Evolutionary conservation across 2,113 vertebrate species (phyloP), one percentile per base, ranked within the genome.

Genomic region (Nerophis ophidion): DNA sequence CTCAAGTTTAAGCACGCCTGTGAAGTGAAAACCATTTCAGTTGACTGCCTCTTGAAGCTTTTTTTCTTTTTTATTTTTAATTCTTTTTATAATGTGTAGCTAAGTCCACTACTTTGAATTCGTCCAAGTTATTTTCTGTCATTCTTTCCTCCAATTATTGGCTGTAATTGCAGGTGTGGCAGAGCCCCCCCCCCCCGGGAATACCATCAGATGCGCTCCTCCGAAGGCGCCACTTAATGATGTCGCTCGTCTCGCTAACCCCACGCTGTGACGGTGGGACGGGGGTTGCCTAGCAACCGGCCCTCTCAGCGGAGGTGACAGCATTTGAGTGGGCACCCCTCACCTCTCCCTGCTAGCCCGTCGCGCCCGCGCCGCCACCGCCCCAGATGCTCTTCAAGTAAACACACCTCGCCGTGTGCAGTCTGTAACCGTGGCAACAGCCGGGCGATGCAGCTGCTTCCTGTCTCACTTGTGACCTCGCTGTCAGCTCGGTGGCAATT

Each of bases 261-360:
- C 74, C 81, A 71, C 76, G 64, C 84, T 81, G 86, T 64, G 80
- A 71, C 66, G 65, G 65, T 71, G 65, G 68, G 56, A n/a, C 26
- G 61, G 4, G 4, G n/a, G 84, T 86, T 57, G 65, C 86, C 80
- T 83, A 83, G 84, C 83, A 85, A 88, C 83, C 74, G 9, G 53
- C 65, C 63, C 65, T 81, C 78, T 81, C 62, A 74, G 68, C 69
- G 75, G 79, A 78, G 80, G 78, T 84, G 84, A 84, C 77, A 85
- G 79, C 77, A 76, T 82, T 83, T 82, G 80, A 84, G 83, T 85
- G 77, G 81, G 81, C 76, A 79, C 75, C 51, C 81, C 77, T 82
- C 81, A 75, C 76, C 75, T 74, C 72, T 70, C 49, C 54, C 61
- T 57, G 36, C 33, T 59, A 61, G 51, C 47, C 38, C 33, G 7